Evolutionary conservation across 2,797 vertebrate genomes (phyloP), one percentile per base, ranked within the genome.

Genomic region (Hyperoplus immaculatus): DNA sequence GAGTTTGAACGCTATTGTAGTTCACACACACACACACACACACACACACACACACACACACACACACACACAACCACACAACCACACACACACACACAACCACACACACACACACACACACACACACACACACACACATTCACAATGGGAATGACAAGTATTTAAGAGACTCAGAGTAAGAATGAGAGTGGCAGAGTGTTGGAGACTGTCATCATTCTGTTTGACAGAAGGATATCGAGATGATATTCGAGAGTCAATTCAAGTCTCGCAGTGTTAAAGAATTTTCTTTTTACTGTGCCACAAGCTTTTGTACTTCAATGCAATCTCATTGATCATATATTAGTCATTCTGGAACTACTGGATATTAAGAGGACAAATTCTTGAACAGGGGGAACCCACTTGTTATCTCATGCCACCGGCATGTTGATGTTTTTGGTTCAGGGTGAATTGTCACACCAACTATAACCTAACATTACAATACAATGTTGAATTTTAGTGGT

Each of bases 101-200:
- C n/a, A n/a, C n/a, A n/a, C n/a, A n/a, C n/a, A n/a, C n/a, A n/a
- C 51, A 56, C 55, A 67, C 21, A 61, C 57, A 66, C 53, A 67
- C 64, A 53, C 41, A 42, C n/a, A 53, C 29, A 56, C 47, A 45
- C 70, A 45, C 67, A 21, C 41, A 5, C 9, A 68, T 49, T 41
- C 69, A 75, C 78, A 78, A 67, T 36, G 61, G 81, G 66, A 62
- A 81, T 77, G 84, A 90, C 72, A 77, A 83, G 88, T 72, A 76
- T 85, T 71, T 66, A 64, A 77, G 55, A 70, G 46, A 65, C 77
- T 78, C 54, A 73, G 39, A 63, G 72, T n/a, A 69, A 14, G 42
- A 3, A 56, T 18, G 69, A 54, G 55, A 63, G 53, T 59, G 18
- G 54, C 29, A 29, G 68, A 55, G 46, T 46, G 53, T 75, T 66